Conservation (phyloP, 2,888 invertebrate species). For the Ophioninae sp. region DNA sequence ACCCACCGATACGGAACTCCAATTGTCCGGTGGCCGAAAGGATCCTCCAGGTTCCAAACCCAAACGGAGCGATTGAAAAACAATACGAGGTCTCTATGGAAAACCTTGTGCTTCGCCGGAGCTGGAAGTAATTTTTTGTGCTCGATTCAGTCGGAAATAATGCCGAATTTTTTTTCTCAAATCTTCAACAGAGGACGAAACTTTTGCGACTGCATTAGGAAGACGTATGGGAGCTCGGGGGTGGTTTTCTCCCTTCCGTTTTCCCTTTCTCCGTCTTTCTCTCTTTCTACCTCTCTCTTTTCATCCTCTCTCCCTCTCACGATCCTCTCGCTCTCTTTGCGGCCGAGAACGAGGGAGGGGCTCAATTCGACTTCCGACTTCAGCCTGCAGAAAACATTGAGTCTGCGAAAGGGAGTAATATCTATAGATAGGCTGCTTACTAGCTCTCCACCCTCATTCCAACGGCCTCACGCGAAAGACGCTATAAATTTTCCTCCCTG, state of each 20-base stretch:
- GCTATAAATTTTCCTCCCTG: constrained; percentile 78
- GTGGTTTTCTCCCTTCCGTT: constrained; percentile 46
- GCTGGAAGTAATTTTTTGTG: background rate
- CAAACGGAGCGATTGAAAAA: constrained; percentile 60
- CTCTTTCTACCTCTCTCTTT: constrained; percentile 40
- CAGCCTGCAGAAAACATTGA: constrained; percentile 81
- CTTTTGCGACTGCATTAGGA: constrained; percentile 77
- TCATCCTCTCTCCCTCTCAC: constrained; percentile 36
- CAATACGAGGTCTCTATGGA: background rate
- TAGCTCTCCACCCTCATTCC: constrained; percentile 60
- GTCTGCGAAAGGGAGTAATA: constrained; percentile 76
- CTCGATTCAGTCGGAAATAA: background rate
- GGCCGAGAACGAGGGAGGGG: background rate
- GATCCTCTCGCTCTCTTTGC: constrained; percentile 20
- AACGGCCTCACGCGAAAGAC: constrained; percentile 71
- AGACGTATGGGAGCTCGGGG: constrained; percentile 77
- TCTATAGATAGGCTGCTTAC: background rate
- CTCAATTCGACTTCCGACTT: constrained; percentile 81
- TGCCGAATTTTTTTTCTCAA: constrained; percentile 72
- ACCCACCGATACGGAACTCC: constrained; percentile 77
- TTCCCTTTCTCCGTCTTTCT: constrained; percentile 39
- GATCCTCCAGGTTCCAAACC: constrained; percentile 36
- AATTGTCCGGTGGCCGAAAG: constrained; percentile 72
- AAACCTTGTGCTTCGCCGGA: background rate
- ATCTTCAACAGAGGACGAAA: constrained; percentile 71